Percentiles rank a stretch among this genome's conserved stretches.
These are phyloP conservation scores for Delichon dasypus DNA, from an alignment of 2,797 vertebrate genomes.

Conservation along the genomic window DNA sequence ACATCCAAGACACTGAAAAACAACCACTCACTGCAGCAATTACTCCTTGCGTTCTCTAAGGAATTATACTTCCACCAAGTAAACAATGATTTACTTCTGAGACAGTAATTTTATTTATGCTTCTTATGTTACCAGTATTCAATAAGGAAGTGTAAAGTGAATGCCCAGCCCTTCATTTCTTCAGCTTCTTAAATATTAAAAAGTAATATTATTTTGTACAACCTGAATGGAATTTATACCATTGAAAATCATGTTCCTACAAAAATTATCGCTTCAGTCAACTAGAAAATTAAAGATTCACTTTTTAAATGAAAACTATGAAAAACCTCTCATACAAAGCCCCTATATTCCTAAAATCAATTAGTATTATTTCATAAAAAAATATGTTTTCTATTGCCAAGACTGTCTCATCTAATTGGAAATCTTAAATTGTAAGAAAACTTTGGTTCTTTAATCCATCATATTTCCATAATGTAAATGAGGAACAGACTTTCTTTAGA, in stretches of 20 bases:
- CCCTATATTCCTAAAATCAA: conserved; percentile 33
- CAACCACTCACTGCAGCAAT: not conserved
- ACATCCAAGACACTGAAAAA: not conserved
- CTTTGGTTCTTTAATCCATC: conserved; percentile 41
- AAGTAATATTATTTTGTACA: conserved; percentile 54
- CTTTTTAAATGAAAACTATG: conserved; percentile 64
- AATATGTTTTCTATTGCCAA: conserved; percentile 44
- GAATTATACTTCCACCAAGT: conserved; percentile 4
- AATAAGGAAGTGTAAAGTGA: conserved; percentile 12
- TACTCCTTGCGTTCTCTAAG: not conserved
- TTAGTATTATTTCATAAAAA: conserved; percentile 54
- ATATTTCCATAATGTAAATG: conserved; percentile 48
- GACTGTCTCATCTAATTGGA: conserved; percentile 53
- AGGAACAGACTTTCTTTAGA: conserved; percentile 29
- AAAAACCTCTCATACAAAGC: conserved; percentile 22
- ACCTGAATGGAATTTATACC: conserved; percentile 34
- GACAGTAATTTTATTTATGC: not conserved
- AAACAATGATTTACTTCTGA: not conserved
- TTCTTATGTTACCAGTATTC: conserved; percentile 23
- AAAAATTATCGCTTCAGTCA: conserved; percentile 56
- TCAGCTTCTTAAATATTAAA: conserved; percentile 48
- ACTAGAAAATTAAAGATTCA: conserved; percentile 70
- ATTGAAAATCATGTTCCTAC: conserved; percentile 39
- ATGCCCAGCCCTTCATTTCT: conserved; percentile 29
- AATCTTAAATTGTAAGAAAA: conserved; percentile 45